Evolutionary conservation across 1,140 invertebrate genomes (phyloP).

Genomic region (Eumaeus atala): DNA sequence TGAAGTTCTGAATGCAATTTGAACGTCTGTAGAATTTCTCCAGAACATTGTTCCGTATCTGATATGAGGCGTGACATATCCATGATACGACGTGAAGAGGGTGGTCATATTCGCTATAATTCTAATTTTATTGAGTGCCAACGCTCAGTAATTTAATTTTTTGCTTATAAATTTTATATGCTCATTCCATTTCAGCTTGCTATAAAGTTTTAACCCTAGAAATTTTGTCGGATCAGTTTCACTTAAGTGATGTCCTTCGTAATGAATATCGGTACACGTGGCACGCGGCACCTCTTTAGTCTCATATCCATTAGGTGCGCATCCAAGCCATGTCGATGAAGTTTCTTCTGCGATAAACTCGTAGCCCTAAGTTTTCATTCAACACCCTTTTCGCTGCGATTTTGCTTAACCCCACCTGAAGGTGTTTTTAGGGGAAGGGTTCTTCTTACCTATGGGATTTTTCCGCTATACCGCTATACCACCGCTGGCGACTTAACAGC

Average conservation of each 20-base stretch:
- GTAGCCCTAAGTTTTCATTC: constrained; percentile 5
- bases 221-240: neutral
- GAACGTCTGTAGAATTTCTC: neutral
- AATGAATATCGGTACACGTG: no score
- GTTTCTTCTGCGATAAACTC: constrained; percentile 7
- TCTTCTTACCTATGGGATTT: no score
- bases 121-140: neutral
- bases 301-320: neutral
- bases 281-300: neutral
- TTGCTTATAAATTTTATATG: neutral
- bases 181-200: neutral
- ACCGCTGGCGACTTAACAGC: no score
- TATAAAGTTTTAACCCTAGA: neutral
- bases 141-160: neutral
- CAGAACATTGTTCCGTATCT: constrained; percentile 1
- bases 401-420: constrained; percentile 2
- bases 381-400: constrained; percentile 1
- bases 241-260: neutral
- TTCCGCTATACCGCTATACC: no score
- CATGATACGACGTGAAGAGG: neutral
- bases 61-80: neutral
- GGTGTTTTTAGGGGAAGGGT: neutral
- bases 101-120: neutral
- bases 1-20: neutral
- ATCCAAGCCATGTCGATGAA: neutral